A percentile compares a stretch with the other conserved stretches of the same genome.
Conservation (phyloP, 2,797 vertebrate species). For the Todus mexicanus region DNA sequence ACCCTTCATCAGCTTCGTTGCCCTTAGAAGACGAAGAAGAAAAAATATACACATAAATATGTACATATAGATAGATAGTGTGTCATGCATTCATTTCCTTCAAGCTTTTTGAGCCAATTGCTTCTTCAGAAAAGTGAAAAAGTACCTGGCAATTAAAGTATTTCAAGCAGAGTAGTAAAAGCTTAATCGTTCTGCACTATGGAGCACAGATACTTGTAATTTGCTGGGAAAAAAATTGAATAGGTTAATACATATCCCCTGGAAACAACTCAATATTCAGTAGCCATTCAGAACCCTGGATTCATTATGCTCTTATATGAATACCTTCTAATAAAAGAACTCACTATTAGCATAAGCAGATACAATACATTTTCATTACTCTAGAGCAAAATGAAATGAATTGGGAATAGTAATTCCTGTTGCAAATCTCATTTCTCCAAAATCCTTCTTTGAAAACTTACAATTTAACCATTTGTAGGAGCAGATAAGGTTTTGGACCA, state of each 20-base stretch:
- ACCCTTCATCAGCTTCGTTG: too few relatives aligned
- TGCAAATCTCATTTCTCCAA: background rate
- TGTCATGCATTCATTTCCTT: background rate
- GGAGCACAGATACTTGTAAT: conserved; percentile 13
- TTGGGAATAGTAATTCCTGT: background rate
- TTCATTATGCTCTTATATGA: conserved; percentile 29
- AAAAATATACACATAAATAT: background rate
- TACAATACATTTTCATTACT: conserved; percentile 19
- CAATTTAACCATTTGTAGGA: background rate
- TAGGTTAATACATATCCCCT: conserved; percentile 32
- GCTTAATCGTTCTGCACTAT: background rate
- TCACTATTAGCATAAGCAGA: conserved; percentile 38
- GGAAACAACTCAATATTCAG: conserved; percentile 54
- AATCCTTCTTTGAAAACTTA: background rate
- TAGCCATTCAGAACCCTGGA: background rate
- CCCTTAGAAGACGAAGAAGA: background rate
- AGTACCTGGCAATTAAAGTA: conserved; percentile 16
- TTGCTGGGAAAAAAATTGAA: conserved; percentile 5
- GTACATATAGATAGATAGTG: too few relatives aligned
- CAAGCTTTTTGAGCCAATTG: background rate
- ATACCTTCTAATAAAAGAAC: conserved; percentile 23
- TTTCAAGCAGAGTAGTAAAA: conserved; percentile 33
- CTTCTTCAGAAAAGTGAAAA: background rate
- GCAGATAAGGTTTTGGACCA: background rate
- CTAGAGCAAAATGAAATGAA: background rate